Evolutionary conservation across 2,797 vertebrate genomes (phyloP).

Genomic region (Rhinatrema bivittatum): DNA sequence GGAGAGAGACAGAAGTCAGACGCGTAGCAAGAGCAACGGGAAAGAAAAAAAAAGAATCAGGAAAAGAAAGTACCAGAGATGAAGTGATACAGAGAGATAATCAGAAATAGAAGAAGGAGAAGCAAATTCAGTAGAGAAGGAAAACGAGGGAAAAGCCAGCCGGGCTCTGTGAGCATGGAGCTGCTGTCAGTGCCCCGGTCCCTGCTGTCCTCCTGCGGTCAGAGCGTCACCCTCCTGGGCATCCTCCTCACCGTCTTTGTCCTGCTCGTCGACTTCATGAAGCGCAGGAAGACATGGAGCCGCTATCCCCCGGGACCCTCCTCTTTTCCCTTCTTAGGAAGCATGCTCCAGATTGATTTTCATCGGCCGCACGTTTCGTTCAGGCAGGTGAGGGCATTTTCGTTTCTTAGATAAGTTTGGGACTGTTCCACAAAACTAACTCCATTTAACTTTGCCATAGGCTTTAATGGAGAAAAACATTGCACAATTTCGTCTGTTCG

Average conservation of each 20-base stretch:
- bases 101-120: constrained; percentile 5
- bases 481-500: no score
- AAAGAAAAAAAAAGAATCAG: no score
- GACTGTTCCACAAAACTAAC: no score
- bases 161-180: constrained; percentile 11
- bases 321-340: constrained; percentile 2
- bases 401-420: no score
- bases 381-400: not conserved
- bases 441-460: no score
- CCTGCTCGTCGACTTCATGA: constrained; percentile 44
- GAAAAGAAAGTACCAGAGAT: not conserved
- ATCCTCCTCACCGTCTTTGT: constrained; percentile 19
- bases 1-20: no score
- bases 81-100: not conserved
- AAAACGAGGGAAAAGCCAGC: no score
- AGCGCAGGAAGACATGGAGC: constrained; percentile 24
- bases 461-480: no score
- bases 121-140: not conserved
- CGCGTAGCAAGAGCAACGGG: no score
- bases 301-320: constrained; percentile 22
- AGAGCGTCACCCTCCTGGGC: not conserved
- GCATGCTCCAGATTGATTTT: constrained; percentile 1
- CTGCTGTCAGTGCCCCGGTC: constrained; percentile 9
- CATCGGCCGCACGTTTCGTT: not conserved
- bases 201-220: constrained; percentile 3